Evolutionary conservation across 2,888 invertebrate genomes (phyloP).

Genomic region (Tortricodes alternella): DNA sequence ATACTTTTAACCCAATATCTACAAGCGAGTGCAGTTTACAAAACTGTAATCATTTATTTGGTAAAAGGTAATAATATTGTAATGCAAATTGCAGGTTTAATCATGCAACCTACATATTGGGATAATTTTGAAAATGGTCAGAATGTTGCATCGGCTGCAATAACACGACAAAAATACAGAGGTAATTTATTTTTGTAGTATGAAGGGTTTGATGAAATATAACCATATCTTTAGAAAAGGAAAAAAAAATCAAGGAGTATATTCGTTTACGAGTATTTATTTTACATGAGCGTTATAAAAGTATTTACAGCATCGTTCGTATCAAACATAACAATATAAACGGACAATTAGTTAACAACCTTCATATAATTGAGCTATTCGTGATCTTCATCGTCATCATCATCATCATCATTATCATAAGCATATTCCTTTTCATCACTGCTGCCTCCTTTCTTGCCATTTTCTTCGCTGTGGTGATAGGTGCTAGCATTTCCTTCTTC

Average conservation of each 20-base stretch:
- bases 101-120: too few relatives aligned
- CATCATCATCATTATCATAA: slow-evolving; percentile 61
- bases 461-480: slow-evolving; percentile 79
- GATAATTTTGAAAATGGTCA: too few relatives aligned
- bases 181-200: too few relatives aligned
- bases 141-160: too few relatives aligned
- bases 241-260: not conserved
- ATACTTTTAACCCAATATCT: too few relatives aligned
- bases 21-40: too few relatives aligned
- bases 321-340: slow-evolving; percentile 76
- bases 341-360: slow-evolving; percentile 50
- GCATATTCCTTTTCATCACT: slow-evolving; percentile 73
- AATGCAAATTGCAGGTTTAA: too few relatives aligned
- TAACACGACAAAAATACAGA: too few relatives aligned
- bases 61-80: too few relatives aligned
- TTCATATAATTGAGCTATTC: slow-evolving; percentile 49
- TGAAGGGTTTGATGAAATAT: not conserved
- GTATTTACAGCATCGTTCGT: slow-evolving; percentile 53
- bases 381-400: slow-evolving; percentile 52
- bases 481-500: slow-evolving; percentile 82
- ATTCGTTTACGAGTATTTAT: slow-evolving; percentile 44
- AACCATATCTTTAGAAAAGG: not conserved
- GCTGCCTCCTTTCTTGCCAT: slow-evolving; percentile 78
- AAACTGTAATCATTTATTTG: too few relatives aligned
- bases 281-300: slow-evolving; percentile 58